phyloP scores from a whole-genome alignment of 2,113 vertebrate species.

The Tragelaphus buxtoni region DNA sequence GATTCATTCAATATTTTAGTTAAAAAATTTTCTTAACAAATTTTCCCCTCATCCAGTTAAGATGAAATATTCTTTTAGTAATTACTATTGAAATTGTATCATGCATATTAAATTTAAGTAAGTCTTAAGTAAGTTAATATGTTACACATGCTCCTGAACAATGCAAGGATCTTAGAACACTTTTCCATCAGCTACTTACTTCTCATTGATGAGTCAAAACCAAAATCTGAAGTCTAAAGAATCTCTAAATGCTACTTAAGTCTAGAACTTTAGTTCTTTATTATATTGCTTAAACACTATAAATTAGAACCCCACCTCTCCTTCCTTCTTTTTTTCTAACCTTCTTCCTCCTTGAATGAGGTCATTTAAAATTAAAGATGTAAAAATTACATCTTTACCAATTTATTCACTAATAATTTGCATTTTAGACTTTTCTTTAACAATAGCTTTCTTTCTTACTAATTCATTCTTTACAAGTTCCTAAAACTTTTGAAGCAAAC shows the following conservation, averaged over 20 bases:
- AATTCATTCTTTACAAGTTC: no score
- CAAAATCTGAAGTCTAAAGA: not conserved
- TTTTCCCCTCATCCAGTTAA: not conserved
- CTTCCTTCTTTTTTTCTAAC: not conserved
- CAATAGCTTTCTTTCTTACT: not conserved
- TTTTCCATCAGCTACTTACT: not conserved
- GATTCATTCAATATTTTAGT: not conserved
- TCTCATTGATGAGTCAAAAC: not conserved
- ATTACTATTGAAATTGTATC: not conserved
- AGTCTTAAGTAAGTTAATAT: not conserved
- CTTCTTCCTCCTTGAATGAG: not conserved
- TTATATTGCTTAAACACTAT: not conserved
- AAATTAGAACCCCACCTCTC: not conserved
- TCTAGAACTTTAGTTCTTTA: not conserved
- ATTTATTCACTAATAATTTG: not conserved
- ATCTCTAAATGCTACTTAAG: not conserved
- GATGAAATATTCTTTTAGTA: not conserved
- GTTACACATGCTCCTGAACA: not conserved
- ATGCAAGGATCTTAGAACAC: not conserved
- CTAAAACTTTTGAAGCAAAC: no score
- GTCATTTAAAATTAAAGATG: not conserved
- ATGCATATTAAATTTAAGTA: not conserved
- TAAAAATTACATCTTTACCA: not conserved
- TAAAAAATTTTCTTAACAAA: not conserved
- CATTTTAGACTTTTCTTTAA: not conserved